phyloP scores from a whole-genome alignment of 2,888 invertebrate species.

The Chaetogeoica ovagalla region DNA sequence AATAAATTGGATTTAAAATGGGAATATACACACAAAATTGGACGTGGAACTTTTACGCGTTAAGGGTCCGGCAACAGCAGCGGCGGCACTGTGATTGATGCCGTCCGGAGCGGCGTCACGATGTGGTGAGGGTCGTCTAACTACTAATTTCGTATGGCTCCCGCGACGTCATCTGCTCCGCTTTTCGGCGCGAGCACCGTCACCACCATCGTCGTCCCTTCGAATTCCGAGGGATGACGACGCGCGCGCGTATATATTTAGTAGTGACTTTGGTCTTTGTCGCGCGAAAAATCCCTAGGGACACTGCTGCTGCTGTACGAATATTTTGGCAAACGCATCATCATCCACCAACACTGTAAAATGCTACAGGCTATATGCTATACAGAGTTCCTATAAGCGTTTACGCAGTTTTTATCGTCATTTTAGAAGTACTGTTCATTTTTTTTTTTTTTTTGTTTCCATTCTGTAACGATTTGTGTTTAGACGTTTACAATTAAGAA shows the following conservation, averaged over 20 bases:
- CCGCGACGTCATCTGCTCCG: conserved; percentile 5
- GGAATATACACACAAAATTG: conserved; percentile 35
- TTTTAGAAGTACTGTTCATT: no score
- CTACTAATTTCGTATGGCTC: conserved; percentile 31
- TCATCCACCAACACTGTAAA: no score
- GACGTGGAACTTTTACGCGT: background rate
- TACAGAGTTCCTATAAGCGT: no score
- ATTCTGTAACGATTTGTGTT: no score
- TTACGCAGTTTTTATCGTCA: no score
- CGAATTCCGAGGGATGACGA: background rate
- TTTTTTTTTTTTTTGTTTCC: no score
- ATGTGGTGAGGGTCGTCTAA: background rate
- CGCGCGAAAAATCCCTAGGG: conserved; percentile 5
- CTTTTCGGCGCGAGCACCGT: background rate
- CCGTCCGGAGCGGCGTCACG: conserved; percentile 5
- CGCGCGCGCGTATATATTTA: background rate
- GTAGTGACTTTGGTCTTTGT: conserved; percentile 4
- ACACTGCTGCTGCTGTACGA: no score
- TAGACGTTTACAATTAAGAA: no score
- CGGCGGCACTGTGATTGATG: conserved; percentile 16
- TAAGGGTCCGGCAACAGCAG: background rate
- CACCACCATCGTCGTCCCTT: background rate
- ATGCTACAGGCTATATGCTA: no score
- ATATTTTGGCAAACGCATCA: no score
- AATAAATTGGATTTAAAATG: conserved; percentile 26